phyloP scores from a whole-genome alignment of 2,113 vertebrate genomes.

The Capreolus pygargus region DNA sequence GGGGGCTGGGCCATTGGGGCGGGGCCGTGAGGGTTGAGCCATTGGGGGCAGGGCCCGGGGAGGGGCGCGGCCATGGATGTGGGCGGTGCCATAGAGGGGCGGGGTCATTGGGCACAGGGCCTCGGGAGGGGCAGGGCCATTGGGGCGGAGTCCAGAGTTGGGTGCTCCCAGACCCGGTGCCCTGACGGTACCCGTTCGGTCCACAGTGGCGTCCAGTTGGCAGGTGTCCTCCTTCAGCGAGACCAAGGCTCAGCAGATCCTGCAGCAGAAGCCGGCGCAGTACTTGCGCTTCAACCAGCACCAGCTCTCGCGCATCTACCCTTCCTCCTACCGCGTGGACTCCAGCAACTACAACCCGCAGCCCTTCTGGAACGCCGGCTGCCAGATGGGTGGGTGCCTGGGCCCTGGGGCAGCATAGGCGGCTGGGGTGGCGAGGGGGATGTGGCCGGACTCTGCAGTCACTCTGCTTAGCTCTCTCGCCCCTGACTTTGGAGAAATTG shows the following conservation, averaged over 20 bases:
- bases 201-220: conserved; percentile 88
- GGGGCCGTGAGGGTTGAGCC: accelerated
- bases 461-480: not conserved
- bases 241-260: conserved; percentile 94
- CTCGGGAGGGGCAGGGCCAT: not conserved
- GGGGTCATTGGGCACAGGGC: not conserved
- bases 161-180: not conserved
- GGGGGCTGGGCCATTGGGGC: not conserved
- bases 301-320: conserved; percentile 96
- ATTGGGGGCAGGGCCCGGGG: not conserved
- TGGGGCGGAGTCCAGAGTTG: not conserved
- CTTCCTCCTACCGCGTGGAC: conserved; percentile 95
- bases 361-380: conserved; percentile 97
- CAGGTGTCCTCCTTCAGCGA: conserved; percentile 98
- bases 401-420: accelerated
- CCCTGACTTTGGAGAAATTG: no score
- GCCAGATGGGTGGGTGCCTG: conserved; percentile 90
- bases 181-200: accelerated
- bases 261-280: conserved; percentile 91
- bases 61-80: not conserved
- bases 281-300: conserved; percentile 95
- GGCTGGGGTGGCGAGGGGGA: accelerated
- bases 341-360: conserved; percentile 99
- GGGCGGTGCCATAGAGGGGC: not conserved
- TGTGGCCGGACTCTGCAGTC: accelerated